These are phyloP conservation scores for Drosophila micromelanica DNA, from an alignment of 1,140 invertebrate genomes.

Conservation along the genomic window DNA sequence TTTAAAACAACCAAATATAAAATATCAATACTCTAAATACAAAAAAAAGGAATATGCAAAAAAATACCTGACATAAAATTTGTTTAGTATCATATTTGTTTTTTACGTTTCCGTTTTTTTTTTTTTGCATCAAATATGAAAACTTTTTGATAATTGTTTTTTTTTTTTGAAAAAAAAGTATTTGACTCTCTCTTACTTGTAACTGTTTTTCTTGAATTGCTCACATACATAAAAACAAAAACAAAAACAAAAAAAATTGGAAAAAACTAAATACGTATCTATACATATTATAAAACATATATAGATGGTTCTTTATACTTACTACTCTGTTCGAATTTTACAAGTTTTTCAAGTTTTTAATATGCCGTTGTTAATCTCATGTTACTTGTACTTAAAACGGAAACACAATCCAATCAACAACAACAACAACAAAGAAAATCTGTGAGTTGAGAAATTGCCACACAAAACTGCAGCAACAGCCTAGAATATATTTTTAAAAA, in stretches of 20 bases:
- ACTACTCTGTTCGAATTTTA: slow-evolving; percentile 45
- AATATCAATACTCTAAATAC: slow-evolving; percentile 31
- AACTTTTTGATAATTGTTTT: slow-evolving; percentile 23
- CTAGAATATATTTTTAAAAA: background rate
- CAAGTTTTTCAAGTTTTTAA: slow-evolving; percentile 37
- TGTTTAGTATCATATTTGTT: slow-evolving; percentile 22
- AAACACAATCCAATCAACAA: slow-evolving; percentile 50
- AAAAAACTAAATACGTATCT: slow-evolving; percentile 20
- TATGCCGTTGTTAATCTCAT: slow-evolving; percentile 46
- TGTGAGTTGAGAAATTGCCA: slow-evolving; percentile 37
- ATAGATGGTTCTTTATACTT: slow-evolving; percentile 41
- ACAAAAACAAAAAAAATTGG: slow-evolving; percentile 9
- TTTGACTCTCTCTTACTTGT: slow-evolving; percentile 43
- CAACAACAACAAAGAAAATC: slow-evolving; percentile 22
- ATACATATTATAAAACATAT: slow-evolving; percentile 43
- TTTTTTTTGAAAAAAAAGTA: slow-evolving; percentile 20
- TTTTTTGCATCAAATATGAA: slow-evolving; percentile 25
- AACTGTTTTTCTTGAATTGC: slow-evolving; percentile 50
- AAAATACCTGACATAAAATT: slow-evolving; percentile 20
- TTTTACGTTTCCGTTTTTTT: slow-evolving; percentile 25
- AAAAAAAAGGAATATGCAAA: slow-evolving; percentile 30
- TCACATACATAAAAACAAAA: slow-evolving; percentile 37
- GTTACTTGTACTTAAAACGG: slow-evolving; percentile 40
- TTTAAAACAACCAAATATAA: slow-evolving; percentile 41
- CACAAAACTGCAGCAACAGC: slow-evolving; percentile 28